phyloP scores from a whole-genome alignment of 1,140 invertebrate genomes.

The Achatina immaculata region DNA sequence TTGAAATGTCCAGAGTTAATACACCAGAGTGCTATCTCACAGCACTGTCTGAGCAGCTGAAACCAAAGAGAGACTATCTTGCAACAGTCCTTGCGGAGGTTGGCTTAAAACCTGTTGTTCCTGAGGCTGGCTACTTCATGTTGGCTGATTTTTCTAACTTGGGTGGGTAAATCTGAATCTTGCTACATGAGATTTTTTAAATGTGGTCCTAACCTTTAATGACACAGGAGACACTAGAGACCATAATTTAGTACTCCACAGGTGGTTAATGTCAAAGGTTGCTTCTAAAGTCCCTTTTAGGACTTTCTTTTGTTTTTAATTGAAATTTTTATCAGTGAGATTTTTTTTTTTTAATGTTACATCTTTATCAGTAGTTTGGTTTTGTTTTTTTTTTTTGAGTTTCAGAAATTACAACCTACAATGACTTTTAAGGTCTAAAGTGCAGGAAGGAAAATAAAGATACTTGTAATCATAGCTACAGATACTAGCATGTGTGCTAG shows the following conservation, averaged over 20 bases:
- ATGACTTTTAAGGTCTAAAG: too few species aligned
- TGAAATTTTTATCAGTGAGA: too few species aligned
- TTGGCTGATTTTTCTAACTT: conserved; percentile 85
- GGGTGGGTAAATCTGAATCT: conserved; percentile 47
- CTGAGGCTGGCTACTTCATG: conserved; percentile 98
- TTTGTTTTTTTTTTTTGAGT: too few species aligned
- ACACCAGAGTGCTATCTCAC: conserved; percentile 86
- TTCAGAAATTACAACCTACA: too few species aligned
- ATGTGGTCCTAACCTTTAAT: not conserved
- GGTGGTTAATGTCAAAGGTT: not conserved
- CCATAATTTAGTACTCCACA: not conserved
- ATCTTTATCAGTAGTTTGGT: too few species aligned
- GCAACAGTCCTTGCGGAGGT: conserved; percentile 82
- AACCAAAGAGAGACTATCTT: conserved; percentile 87
- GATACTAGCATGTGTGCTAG: too few species aligned
- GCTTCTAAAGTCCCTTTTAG: too few species aligned
- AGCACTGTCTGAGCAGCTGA: conserved; percentile 83
- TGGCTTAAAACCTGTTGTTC: conserved; percentile 91
- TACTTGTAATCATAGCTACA: too few species aligned
- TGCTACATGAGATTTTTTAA: not conserved
- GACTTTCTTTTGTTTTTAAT: too few species aligned
- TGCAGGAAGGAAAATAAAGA: too few species aligned
- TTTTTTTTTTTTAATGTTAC: too few species aligned
- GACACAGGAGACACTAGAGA: not conserved
- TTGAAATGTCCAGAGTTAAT: conserved; percentile 81